Conservation (phyloP, 2,113 vertebrate genomes). For the Sula dactylatra region DNA sequence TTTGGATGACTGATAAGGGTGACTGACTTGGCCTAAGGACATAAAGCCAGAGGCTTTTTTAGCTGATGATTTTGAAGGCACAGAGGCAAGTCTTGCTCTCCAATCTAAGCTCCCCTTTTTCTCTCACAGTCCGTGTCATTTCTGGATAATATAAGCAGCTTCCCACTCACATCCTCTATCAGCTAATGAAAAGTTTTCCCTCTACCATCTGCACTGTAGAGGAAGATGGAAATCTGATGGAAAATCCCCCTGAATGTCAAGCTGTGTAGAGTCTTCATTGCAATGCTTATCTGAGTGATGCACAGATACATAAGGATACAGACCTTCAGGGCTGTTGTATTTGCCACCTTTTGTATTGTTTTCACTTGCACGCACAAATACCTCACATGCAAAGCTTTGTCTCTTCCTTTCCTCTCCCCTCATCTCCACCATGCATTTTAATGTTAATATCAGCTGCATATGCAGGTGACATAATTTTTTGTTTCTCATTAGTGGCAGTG, state of each 20-base stretch:
- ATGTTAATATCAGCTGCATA: not conserved
- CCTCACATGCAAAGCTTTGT: not conserved
- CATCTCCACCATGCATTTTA: not conserved
- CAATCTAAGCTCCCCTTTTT: not conserved
- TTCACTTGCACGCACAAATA: not conserved
- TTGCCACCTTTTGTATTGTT: not conserved
- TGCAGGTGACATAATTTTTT: not conserved
- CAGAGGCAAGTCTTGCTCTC: not conserved
- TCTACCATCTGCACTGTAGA: not conserved
- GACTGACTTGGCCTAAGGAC: not conserved
- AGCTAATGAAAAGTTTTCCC: not conserved
- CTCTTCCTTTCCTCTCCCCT: not conserved
- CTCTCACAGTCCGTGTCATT: not conserved
- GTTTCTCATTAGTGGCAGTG: not conserved
- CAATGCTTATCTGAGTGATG: not conserved
- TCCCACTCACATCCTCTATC: not conserved
- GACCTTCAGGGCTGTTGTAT: not conserved
- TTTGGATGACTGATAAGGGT: not conserved
- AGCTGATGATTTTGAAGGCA: not conserved
- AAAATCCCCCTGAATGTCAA: not conserved
- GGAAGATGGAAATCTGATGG: not conserved
- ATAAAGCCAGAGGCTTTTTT: not conserved
- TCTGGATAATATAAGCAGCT: not conserved
- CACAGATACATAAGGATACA: not conserved
- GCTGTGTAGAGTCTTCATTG: not conserved